Percentiles rank a stretch among this genome's conserved stretches.
Evolutionary conservation across 2,797 vertebrate species (phyloP).

Genomic region (Sebastes variabilis): DNA sequence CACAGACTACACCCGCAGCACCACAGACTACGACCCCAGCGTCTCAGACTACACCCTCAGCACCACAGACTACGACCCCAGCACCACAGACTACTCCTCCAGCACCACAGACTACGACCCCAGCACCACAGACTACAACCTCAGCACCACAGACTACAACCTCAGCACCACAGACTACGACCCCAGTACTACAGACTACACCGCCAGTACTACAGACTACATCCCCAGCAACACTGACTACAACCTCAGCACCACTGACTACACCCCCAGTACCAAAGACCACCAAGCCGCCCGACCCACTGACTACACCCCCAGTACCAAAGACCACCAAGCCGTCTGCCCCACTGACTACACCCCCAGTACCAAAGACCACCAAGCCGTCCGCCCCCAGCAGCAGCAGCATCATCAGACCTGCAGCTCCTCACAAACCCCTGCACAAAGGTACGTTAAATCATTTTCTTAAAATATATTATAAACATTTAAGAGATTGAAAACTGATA

Average conservation of each 20-base stretch:
- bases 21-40: background rate
- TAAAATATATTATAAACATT: too few species aligned
- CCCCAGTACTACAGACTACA: too few species aligned
- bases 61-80: accelerated
- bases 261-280: too few species aligned
- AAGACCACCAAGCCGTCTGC: too few species aligned
- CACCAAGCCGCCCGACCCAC: too few species aligned
- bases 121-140: background rate
- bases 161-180: background rate
- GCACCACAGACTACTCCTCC: background rate
- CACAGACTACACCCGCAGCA: too few species aligned
- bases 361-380: too few species aligned
- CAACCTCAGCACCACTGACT: too few species aligned
- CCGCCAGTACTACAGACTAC: background rate
- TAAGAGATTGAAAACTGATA: background rate
- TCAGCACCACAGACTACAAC: too few species aligned
- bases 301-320: background rate
- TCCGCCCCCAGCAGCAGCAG: background rate
- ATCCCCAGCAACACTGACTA: too few species aligned
- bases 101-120: background rate
- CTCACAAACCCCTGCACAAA: slow-evolving; percentile 22
- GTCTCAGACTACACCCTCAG: background rate
- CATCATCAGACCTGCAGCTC: background rate
- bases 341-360: background rate
- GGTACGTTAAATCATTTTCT: slow-evolving; percentile 25